Evolutionary conservation across 2,797 vertebrate genomes (phyloP).

Genomic region (Acomys russatus): DNA sequence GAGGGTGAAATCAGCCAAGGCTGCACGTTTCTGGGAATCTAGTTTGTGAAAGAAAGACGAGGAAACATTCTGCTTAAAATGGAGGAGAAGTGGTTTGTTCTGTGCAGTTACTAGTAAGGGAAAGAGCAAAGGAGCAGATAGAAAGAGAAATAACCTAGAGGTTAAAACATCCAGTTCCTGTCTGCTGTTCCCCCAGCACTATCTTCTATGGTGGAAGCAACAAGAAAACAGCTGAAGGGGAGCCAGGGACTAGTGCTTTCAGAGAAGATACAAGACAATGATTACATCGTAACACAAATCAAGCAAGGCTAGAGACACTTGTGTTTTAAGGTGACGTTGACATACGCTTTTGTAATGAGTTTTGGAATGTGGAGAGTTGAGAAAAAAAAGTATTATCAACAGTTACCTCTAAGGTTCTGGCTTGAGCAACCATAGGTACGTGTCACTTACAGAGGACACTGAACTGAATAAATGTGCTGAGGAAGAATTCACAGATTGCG

Average conservation of each 20-base stretch:
- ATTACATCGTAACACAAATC: background rate
- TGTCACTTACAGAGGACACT: background rate
- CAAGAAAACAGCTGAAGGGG: background rate
- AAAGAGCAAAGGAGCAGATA: background rate
- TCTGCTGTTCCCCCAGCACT: background rate
- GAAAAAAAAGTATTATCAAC: background rate
- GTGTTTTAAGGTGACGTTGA: slow-evolving; percentile 29
- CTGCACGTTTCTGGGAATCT: background rate
- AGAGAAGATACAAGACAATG: background rate
- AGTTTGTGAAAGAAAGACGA: background rate
- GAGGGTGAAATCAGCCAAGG: slow-evolving; percentile 4
- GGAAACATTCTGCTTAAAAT: background rate
- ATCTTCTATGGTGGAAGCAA: background rate
- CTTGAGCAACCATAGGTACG: background rate
- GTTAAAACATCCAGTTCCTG: background rate
- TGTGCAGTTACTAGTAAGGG: background rate
- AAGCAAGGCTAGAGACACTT: background rate
- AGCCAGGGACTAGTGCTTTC: background rate
- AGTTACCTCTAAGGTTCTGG: background rate
- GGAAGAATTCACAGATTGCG: background rate
- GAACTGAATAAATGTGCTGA: background rate
- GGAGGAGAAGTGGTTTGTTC: slow-evolving; percentile 9
- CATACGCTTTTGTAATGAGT: background rate
- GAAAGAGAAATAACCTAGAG: background rate
- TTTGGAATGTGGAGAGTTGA: background rate